Percentiles rank a stretch among this genome's conserved stretches.
phyloP scores from a whole-genome alignment of 2,888 invertebrate species.

The Hedychridium roseum region DNA sequence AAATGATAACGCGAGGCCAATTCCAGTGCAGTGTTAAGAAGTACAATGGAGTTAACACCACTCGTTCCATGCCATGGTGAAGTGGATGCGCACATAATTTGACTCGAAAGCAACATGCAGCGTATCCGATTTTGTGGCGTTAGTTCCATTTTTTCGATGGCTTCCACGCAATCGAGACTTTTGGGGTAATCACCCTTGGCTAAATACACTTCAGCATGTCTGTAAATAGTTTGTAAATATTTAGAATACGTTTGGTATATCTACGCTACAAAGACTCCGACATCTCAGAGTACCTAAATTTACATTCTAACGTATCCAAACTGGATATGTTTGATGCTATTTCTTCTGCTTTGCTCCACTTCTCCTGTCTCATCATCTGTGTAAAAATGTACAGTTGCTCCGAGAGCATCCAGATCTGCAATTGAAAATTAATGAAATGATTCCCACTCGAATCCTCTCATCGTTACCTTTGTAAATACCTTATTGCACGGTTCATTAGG shows the following conservation, averaged over 20 bases:
- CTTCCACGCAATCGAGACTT: constrained; percentile 47
- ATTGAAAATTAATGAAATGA: constrained; percentile 49
- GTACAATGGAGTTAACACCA: constrained; percentile 65
- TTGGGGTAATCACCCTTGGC: constrained; percentile 60
- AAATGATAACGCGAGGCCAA: constrained; percentile 78
- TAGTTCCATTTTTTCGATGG: constrained; percentile 43
- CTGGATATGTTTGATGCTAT: constrained; percentile 65
- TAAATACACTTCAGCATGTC: constrained; percentile 59
- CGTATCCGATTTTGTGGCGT: constrained; percentile 66
- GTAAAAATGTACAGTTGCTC: constrained; percentile 69
- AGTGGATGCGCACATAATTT: constrained; percentile 69
- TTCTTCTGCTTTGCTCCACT: constrained; percentile 66
- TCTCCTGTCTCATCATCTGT: constrained; percentile 62
- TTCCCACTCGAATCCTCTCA: constrained; percentile 6
- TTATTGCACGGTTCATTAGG: constrained; percentile 69
- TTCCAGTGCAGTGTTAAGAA: constrained; percentile 76
- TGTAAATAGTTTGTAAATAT: constrained; percentile 23
- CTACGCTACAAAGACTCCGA: not conserved
- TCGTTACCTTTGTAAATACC: constrained; percentile 26
- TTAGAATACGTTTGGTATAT: not conserved
- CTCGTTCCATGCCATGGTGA: constrained; percentile 69
- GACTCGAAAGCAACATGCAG: constrained; percentile 75
- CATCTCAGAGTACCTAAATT: constrained; percentile 53
- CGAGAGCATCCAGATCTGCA: constrained; percentile 73
- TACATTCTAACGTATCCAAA: constrained; percentile 65